Percentiles rank a stretch among this genome's conserved stretches.
Conservation (phyloP, 2,888 invertebrate genomes). For the Pharmacophagus antenor region DNA sequence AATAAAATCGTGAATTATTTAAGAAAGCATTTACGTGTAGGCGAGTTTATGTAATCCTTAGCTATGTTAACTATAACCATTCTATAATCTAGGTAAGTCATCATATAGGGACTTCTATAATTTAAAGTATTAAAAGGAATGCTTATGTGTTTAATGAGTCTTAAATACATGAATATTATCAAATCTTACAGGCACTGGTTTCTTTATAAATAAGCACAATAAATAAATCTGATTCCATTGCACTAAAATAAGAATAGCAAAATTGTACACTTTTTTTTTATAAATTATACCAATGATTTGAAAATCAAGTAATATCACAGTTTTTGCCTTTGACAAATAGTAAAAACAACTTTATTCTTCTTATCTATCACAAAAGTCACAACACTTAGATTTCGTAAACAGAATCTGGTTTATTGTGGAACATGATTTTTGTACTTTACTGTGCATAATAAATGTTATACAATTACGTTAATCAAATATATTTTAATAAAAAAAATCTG, state of each 20-base stretch:
- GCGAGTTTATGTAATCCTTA: conserved; percentile 20
- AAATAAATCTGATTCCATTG: conserved; percentile 39
- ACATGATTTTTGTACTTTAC: conserved; percentile 71
- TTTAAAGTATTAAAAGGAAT: conserved; percentile 53
- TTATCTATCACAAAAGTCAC: conserved; percentile 38
- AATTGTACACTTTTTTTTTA: conserved; percentile 25
- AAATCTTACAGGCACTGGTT: conserved; percentile 77
- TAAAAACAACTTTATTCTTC: conserved; percentile 37
- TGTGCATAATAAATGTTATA: conserved; percentile 56
- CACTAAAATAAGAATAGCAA: conserved; percentile 28
- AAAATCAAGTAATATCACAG: conserved; percentile 69
- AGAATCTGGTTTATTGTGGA: conserved; percentile 56
- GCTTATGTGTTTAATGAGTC: conserved; percentile 41
- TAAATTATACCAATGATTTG: conserved; percentile 33
- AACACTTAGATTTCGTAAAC: conserved; percentile 37
- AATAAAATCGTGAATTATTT: neutral
- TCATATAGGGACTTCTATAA: conserved; percentile 35
- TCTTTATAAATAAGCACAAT: conserved; percentile 40
- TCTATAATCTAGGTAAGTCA: conserved; percentile 6
- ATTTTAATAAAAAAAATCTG: conserved; percentile 39
- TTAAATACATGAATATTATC: conserved; percentile 69
- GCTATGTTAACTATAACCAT: conserved; percentile 1
- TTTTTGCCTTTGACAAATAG: conserved; percentile 44
- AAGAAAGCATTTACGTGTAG: conserved; percentile 2
- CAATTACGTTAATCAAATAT: conserved; percentile 48